phyloP scores from a whole-genome alignment of 2,888 invertebrate species.

The Cybosia mesomella region DNA sequence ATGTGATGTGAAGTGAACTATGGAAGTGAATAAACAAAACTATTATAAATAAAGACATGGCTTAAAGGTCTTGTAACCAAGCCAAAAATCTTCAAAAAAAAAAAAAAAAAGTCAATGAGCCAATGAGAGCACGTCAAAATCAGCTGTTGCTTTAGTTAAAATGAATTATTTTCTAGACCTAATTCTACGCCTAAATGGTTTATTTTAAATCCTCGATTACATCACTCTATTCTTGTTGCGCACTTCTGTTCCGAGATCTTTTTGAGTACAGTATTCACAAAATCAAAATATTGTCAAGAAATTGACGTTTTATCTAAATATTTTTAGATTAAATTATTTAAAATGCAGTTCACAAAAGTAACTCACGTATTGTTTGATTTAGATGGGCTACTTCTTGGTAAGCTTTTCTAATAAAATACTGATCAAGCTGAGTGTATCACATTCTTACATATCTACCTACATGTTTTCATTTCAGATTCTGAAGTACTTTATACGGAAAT shows the following conservation, averaged over 20 bases:
- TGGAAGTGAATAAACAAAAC: too few species aligned
- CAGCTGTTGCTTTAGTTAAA: too few species aligned
- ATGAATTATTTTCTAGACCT: too few species aligned
- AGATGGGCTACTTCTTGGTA: constrained; percentile 87
- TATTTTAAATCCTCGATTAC: too few species aligned
- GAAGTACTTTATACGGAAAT: constrained; percentile 92
- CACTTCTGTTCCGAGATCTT: neutral
- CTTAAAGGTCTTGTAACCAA: too few species aligned
- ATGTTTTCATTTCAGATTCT: constrained; percentile 85
- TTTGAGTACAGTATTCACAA: neutral
- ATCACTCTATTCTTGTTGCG: neutral
- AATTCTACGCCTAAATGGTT: too few species aligned
- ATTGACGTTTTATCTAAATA: neutral
- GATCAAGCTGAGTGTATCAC: neutral
- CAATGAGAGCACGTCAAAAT: too few species aligned
- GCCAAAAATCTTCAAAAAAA: too few species aligned
- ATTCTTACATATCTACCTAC: neutral
- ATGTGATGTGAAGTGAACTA: too few species aligned
- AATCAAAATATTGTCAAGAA: neutral
- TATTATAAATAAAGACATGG: too few species aligned
- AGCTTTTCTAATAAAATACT: constrained; percentile 33
- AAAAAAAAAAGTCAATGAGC: too few species aligned
- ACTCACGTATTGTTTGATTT: constrained; percentile 88
- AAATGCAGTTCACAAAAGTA: constrained; percentile 77
- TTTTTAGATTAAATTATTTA: neutral